Percentiles rank a stretch among this genome's conserved stretches.
These are phyloP conservation scores for Sialis fuliginosa DNA, from an alignment of 2,888 invertebrate species.

Conservation along the genomic window DNA sequence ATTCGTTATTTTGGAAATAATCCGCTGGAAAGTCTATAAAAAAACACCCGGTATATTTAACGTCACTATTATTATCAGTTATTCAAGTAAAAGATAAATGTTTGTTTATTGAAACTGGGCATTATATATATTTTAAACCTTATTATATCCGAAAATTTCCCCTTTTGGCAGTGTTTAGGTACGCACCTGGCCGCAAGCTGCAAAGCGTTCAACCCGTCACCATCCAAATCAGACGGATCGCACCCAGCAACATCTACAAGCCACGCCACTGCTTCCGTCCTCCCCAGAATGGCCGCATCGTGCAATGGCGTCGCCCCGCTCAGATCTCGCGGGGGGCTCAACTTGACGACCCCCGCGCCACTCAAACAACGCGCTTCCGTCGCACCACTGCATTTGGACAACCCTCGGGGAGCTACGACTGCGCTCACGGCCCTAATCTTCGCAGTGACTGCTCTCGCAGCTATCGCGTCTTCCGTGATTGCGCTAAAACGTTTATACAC, in stretches of 20 bases:
- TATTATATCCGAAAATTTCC: neutral
- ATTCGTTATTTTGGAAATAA: too few species aligned
- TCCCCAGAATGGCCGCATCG: slow-evolving; percentile 1
- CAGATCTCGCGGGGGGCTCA: neutral
- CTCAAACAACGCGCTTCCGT: neutral
- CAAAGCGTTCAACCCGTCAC: neutral
- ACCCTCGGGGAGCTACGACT: too few species aligned
- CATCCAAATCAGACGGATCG: slow-evolving; percentile 1
- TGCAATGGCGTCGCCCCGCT: slow-evolving; percentile 1
- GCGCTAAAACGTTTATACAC: too few species aligned
- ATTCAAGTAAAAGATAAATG: too few species aligned
- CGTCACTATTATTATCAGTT: too few species aligned
- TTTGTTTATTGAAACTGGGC: too few species aligned
- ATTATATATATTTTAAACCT: neutral
- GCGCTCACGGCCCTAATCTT: neutral
- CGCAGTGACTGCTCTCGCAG: neutral
- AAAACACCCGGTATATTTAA: too few species aligned
- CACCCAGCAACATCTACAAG: neutral
- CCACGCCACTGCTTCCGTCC: neutral
- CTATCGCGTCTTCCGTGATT: neutral
- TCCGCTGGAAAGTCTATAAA: too few species aligned
- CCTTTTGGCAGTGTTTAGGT: neutral
- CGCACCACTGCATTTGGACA: too few species aligned
- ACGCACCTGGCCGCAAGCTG: slow-evolving; percentile 2
- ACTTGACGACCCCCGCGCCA: neutral